Evolutionary conservation across 2,888 invertebrate genomes (phyloP), one percentile per base, ranked within the genome.

Genomic region (Andrena bicolor): DNA sequence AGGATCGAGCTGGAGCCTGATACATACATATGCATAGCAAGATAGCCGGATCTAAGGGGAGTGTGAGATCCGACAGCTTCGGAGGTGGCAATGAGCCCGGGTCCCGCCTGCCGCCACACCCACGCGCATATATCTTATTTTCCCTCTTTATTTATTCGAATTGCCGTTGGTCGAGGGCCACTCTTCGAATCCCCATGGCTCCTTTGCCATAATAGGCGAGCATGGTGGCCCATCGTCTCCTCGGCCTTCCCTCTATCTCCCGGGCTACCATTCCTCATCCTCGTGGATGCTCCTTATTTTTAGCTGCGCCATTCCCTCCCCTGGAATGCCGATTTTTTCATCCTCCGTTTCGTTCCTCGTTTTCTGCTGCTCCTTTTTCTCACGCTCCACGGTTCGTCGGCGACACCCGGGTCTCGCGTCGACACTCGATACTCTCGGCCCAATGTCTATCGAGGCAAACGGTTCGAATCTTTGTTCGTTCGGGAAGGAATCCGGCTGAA

Each of bases 61-160:
- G 92, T 90, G 93, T 86, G 91, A 92, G 92, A 93, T 92, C 91
- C 90, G 90, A 92, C 91, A 92, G 92, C 91, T 93, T 90, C 91
- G 92, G 92, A 93, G 92, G 93, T 93, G 92, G 92, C 92, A 92
- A 93, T 93, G 92, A 92, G 92, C 85, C 84, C 80, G 87, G 87
- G 92, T 90, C 92, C 93, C 92, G 92, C 93, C 92, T 90, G 92
- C 90, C 89, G 92, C 92, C 92, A 93, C 93, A 92, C 93, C 93
- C 93, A 93, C 93, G 90, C 89, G 80, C 86, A 85, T 86, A 84
- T 89, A 83, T 87, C 86, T 85, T 88, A 88, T 89, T 88, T 89
- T 90, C 88, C 90, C 90, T 92, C 91, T 91, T 91, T 91, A 91
- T 92, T 92, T 92, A 90, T 92, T 90, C 90, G 90, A 88, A 92